phyloP scores from a whole-genome alignment of 2,888 invertebrate species.

The Chloroclysta siterata region DNA sequence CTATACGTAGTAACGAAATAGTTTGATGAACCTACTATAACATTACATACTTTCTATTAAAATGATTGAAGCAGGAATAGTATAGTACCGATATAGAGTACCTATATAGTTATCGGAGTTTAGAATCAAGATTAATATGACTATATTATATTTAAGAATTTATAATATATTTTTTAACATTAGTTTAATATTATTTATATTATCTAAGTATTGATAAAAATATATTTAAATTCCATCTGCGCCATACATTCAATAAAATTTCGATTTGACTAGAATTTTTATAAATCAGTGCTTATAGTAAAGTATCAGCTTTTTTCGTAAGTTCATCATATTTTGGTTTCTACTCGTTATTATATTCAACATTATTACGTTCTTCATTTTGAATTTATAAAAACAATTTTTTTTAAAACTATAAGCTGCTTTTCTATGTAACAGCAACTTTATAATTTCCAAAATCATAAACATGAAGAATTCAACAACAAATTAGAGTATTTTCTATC shows the following conservation, averaged over 20 bases:
- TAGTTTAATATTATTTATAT: constrained; percentile 10
- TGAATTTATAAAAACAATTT: not conserved
- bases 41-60: constrained; percentile 1
- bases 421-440: not conserved
- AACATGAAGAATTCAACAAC: constrained; percentile 5
- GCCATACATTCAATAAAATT: constrained; percentile 62
- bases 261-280: constrained; percentile 78
- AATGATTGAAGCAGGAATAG: constrained; percentile 8
- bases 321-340: constrained; percentile 20
- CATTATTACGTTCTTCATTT: not conserved
- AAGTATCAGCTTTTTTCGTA: constrained; percentile 44
- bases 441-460: not conserved
- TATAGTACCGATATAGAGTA: not conserved
- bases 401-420: not conserved
- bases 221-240: constrained; percentile 58
- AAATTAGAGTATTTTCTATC: constrained; percentile 11
- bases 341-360: not conserved
- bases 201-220: constrained; percentile 43
- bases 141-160: constrained; percentile 1
- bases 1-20: not conserved
- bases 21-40: not conserved
- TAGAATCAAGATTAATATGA: constrained; percentile 1
- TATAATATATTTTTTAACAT: constrained; percentile 10
- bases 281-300: constrained; percentile 63
- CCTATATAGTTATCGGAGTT: not conserved